Conservation (phyloP, 2,113 vertebrate species). For the Ictalurus furcatus region DNA sequence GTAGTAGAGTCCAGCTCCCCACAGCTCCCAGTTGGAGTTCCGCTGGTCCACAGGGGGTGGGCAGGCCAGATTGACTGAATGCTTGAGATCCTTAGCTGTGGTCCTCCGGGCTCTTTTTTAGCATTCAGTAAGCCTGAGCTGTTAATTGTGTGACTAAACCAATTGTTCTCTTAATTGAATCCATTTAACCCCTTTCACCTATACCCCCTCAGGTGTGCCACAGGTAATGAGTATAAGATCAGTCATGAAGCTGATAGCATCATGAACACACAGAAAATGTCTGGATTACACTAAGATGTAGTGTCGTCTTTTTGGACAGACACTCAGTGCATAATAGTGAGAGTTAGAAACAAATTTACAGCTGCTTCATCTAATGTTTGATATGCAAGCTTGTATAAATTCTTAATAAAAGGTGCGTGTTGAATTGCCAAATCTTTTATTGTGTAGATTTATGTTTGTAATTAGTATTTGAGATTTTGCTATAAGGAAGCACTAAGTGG, state of each 20-base stretch:
- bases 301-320: background rate
- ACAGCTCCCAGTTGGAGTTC: slow-evolving; percentile 67
- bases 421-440: background rate
- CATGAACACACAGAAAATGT: slow-evolving; percentile 21
- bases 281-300: slow-evolving; percentile 35
- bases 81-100: slow-evolving; percentile 70
- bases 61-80: slow-evolving; percentile 64
- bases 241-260: slow-evolving; percentile 41
- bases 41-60: slow-evolving; percentile 59
- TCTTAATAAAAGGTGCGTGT: background rate
- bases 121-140: slow-evolving; percentile 73
- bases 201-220: slow-evolving; percentile 62
- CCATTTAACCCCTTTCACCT: slow-evolving; percentile 60
- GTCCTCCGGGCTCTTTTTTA: slow-evolving; percentile 70
- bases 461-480: slow-evolving; percentile 16
- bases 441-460: slow-evolving; percentile 5
- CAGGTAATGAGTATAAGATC: slow-evolving; percentile 57
- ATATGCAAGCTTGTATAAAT: background rate
- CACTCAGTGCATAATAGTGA: background rate
- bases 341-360: background rate
- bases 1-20: slow-evolving; percentile 22
- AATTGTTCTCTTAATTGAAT: slow-evolving; percentile 79
- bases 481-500: background rate
- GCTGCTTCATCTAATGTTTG: background rate
- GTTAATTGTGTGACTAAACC: slow-evolving; percentile 78